These are phyloP conservation scores for Dasyprocta punctata DNA, from an alignment of 2,113 vertebrate genomes.

Conservation along the genomic window DNA sequence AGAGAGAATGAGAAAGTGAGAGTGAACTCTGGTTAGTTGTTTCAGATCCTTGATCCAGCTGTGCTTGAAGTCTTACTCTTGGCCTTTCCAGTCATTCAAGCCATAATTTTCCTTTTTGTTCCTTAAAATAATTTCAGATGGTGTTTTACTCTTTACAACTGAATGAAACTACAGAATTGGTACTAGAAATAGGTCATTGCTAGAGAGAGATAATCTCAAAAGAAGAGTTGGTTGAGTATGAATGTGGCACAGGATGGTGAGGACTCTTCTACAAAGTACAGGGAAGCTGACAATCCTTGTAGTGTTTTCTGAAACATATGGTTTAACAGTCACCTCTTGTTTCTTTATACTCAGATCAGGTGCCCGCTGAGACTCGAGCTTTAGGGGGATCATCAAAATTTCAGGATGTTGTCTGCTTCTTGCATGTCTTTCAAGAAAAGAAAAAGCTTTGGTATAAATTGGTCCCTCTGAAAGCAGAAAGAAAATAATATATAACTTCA, in stretches of 20 bases:
- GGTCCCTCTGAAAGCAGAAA: constrained; percentile 66
- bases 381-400: constrained; percentile 41
- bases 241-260: neutral
- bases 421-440: constrained; percentile 69
- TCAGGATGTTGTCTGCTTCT: constrained; percentile 52
- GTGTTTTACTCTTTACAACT: constrained; percentile 23
- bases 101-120: neutral
- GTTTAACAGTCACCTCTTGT: constrained; percentile 17
- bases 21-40: neutral
- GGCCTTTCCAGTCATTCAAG: neutral
- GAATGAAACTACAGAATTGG: neutral
- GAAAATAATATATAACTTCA: constrained; percentile 51
- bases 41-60: constrained; percentile 19
- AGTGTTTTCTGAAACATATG: constrained; percentile 3
- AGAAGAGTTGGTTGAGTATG: neutral
- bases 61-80: constrained; percentile 12
- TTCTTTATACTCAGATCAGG: constrained; percentile 37
- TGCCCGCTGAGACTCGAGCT: constrained; percentile 42
- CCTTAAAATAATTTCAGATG: neutral
- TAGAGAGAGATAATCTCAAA: neutral
- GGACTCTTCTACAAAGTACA: neutral
- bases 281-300: neutral
- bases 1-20: neutral
- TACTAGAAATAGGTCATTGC: neutral
- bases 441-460: constrained; percentile 63